Evolutionary conservation across 2,797 vertebrate species (phyloP), one percentile per base, ranked within the genome.

Genomic region (Channallabes apus): DNA sequence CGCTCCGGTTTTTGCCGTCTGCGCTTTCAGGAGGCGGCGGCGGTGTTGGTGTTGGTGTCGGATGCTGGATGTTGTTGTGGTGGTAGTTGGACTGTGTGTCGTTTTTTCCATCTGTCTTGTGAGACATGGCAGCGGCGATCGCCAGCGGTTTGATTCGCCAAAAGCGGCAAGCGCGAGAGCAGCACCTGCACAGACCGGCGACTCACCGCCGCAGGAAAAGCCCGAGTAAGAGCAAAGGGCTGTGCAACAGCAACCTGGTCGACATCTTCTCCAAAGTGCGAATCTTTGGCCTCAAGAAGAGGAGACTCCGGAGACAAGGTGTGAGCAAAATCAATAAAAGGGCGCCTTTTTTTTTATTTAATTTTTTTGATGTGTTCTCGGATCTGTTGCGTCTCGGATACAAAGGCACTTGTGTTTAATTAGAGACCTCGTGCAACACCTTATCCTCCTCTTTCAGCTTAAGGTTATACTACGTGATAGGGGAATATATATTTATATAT

Each of bases 261-360:
- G 98, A 99, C 93, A 99, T 99, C 94, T 99, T 99, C 96, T 99
- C 98, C 90, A 99, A 99, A 97, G 98, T 99, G 95, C 97, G 98
- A 95, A 99, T 99, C 96, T 99, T 99, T 94, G 98, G 98, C 91
- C 97, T 99, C 95, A 99, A 96, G 95, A 99, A 99, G 94, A 94
- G 98, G 90, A 96, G 98, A 92, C 96, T 99, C 96, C 95, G 98
- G 95, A 97, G 98, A 96, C 98, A 98, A 99, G 98, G 98, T 99
- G 94, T 95, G 97, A 90, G 90, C 51, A 61, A 84, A 79, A 79
- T 27, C 62, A 69, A 68, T 54, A 77, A 38, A 46, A 56, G 65
- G 72, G 80, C 58, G 69, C 69, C 17, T 56, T 64, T 35, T 9
- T 12, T 46, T 82, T 3, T 82, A n/a, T n/a, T n/a, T n/a, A n/a